phyloP scores from a whole-genome alignment of 2,113 vertebrate species.

The Pelodiscus sinensis region DNA sequence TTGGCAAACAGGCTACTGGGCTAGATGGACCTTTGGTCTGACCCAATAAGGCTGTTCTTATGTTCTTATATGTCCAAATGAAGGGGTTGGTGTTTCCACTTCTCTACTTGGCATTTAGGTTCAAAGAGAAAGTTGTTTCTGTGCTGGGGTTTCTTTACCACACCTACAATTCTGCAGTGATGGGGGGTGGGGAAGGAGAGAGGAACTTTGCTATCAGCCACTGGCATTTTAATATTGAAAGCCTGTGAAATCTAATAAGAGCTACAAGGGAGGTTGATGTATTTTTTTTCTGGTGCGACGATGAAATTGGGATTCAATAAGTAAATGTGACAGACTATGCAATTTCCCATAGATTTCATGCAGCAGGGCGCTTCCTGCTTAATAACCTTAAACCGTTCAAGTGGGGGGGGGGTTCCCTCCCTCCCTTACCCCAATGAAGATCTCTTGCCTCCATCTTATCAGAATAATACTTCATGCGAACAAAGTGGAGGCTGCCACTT shows the following conservation, averaged over 20 bases:
- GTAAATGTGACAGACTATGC: conserved; percentile 86
- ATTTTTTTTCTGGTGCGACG: conserved; percentile 54
- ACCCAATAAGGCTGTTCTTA: too few species aligned
- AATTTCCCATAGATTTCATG: conserved; percentile 80
- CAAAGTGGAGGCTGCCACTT: conserved; percentile 72
- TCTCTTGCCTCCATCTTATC: conserved; percentile 75
- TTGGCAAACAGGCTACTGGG: too few species aligned
- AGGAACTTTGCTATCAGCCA: conserved; percentile 65
- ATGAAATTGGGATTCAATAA: conserved; percentile 82
- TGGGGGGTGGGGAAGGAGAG: conserved; percentile 67
- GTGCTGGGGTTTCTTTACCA: neutral
- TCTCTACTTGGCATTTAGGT: neutral
- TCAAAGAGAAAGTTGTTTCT: neutral
- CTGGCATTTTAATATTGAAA: conserved; percentile 85
- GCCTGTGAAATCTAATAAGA: conserved; percentile 85
- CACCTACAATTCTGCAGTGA: conserved; percentile 44
- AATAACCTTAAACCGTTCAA: conserved; percentile 76
- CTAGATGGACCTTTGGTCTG: too few species aligned
- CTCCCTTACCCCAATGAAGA: conserved; percentile 28
- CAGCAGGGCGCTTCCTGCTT: conserved; percentile 76
- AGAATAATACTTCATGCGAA: conserved; percentile 71
- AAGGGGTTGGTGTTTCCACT: neutral
- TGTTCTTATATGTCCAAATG: neutral
- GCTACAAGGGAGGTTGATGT: conserved; percentile 75
- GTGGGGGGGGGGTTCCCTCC: too few species aligned